Percentiles rank a stretch among this genome's conserved stretches.
phyloP scores from a whole-genome alignment of 2,113 vertebrate species.

The Syngnathus typhle region DNA sequence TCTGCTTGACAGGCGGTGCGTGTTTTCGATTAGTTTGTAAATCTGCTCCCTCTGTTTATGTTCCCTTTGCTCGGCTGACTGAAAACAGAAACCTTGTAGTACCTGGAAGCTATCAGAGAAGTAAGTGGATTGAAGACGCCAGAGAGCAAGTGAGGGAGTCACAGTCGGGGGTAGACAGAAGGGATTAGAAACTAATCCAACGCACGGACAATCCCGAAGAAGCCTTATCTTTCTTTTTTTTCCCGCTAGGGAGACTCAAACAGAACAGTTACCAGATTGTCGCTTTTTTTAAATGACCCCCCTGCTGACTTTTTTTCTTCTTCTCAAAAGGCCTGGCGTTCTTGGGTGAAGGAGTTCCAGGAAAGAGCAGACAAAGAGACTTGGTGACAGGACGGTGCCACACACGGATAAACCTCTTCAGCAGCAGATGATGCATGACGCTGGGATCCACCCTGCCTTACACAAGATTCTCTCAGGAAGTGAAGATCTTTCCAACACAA shows the following conservation, averaged over 20 bases:
- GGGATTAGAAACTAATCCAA: slow-evolving; percentile 65
- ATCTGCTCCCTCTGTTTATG: slow-evolving; percentile 31
- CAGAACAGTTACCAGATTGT: slow-evolving; percentile 53
- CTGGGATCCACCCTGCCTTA: slow-evolving; percentile 15
- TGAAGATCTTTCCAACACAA: slow-evolving; percentile 5
- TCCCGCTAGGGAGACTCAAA: slow-evolving; percentile 34
- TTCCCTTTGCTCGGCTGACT: slow-evolving; percentile 37
- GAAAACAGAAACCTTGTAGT: slow-evolving; percentile 29
- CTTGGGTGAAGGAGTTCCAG: background rate
- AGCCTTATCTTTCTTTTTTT: slow-evolving; percentile 42
- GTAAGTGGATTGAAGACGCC: slow-evolving; percentile 64
- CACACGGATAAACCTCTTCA: slow-evolving; percentile 52
- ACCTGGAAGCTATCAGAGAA: slow-evolving; percentile 27
- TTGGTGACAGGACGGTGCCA: slow-evolving; percentile 26
- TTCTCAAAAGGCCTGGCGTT: slow-evolving; percentile 7
- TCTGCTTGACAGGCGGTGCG: slow-evolving; percentile 16
- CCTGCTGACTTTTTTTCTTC: slow-evolving; percentile 4
- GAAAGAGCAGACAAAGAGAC: slow-evolving; percentile 3
- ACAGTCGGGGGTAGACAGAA: slow-evolving; percentile 38
- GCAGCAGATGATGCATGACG: slow-evolving; percentile 17
- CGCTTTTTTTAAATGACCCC: slow-evolving; percentile 7
- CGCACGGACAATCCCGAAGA: slow-evolving; percentile 50
- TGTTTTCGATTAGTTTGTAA: slow-evolving; percentile 20
- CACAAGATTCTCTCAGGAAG: slow-evolving; percentile 11
- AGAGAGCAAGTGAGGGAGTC: slow-evolving; percentile 46